Percentiles rank a stretch among this genome's conserved stretches.
These are phyloP conservation scores for Columba janthina DNA, from an alignment of 2,113 vertebrate species.

Conservation along the genomic window DNA sequence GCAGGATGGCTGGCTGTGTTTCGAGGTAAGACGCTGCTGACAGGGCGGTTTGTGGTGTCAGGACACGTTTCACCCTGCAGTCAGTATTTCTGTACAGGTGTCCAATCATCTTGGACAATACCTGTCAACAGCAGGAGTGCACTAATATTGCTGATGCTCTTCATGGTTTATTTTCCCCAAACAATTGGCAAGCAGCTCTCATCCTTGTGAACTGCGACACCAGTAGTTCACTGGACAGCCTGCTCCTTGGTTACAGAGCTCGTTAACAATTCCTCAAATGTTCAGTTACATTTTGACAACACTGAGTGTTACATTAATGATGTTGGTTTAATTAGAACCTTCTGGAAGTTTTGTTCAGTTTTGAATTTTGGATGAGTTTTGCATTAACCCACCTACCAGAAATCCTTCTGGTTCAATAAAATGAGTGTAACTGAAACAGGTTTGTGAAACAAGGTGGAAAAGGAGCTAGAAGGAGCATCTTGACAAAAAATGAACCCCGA, in stretches of 20 bases:
- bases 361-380: too few relatives aligned
- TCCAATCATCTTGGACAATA: not conserved
- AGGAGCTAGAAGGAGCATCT: not conserved
- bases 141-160: not conserved
- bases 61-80: not conserved
- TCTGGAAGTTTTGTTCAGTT: not conserved
- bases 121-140: not conserved
- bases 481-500: not conserved
- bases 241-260: not conserved
- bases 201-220: not conserved
- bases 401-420: not conserved
- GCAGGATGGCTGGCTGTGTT: not conserved
- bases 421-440: not conserved
- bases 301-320: not conserved
- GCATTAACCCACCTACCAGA: not conserved
- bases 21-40: not conserved
- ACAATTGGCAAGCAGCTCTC: not conserved
- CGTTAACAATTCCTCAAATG: not conserved
- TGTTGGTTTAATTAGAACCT: not conserved
- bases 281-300: not conserved
- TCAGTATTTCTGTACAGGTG: conserved; percentile 11
- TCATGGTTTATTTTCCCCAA: not conserved
- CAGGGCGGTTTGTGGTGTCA: not conserved
- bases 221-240: not conserved
- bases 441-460: not conserved